Evolutionary conservation across 2,888 invertebrate species (phyloP), one percentile per base, ranked within the genome.

Genomic region (Cosmopolites sordidus): DNA sequence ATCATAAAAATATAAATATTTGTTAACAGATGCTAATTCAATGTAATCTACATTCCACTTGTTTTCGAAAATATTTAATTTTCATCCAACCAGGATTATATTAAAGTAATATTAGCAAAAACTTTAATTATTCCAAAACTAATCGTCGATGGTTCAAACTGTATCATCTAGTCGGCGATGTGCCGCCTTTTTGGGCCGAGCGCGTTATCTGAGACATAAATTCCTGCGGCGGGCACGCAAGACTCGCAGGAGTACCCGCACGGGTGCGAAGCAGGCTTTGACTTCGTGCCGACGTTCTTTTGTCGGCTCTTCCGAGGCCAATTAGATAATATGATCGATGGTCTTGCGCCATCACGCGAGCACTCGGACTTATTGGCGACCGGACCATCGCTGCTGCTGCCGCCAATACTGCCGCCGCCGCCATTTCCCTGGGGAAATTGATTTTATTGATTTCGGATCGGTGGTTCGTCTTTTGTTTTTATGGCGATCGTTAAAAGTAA

Each of bases 251-350:
- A 54, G 49, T 54, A 54, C 54, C 40, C 16, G 40, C 17, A 40
- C 64, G 66, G 68, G 69, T 70, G 68, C 70, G 69, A 70, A 67
- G 62, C 69, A 49, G 47, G 47, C 71, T 67, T 70, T 65, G 67
- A 67, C 63, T 61, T 53, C 56, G 48, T 46, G 62, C 66, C 67
- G 64, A 57, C 56, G 46, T 38, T 56, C 73, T 73, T 77, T 77
- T 77, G 74, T 75, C 76, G 75, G 76, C 72, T 69, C 69, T 66
- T 62, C 60, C 66, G 58, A 66, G 66, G 66, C 71, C 72, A 72
- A 72, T 72, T 72, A 72, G 69, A 70, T 68, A 66, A 70, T 69
- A 71, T 72, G 72, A 72, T 71, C 66, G 69, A 72, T 70, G 66
- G 61, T 33, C 33, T 33, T 33, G 65, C 55, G 46, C 43, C 51